phyloP scores from a whole-genome alignment of 2,888 invertebrate species.

The Rhamphomyia laevipes region DNA sequence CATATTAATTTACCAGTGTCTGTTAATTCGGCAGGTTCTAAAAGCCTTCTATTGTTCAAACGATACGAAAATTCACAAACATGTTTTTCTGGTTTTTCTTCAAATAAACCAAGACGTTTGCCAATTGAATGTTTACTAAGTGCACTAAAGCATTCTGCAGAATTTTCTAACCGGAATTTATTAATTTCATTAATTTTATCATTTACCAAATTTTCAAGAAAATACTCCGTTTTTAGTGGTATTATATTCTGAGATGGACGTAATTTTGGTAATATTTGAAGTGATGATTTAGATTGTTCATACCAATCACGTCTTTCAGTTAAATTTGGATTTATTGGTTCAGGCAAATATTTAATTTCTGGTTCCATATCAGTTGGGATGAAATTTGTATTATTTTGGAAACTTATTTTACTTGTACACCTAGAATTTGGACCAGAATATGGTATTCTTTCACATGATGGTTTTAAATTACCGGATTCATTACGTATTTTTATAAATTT shows the following conservation, averaged over 20 bases:
- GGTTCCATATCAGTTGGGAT: too few species aligned
- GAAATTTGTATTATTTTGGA: not conserved
- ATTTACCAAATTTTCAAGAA: not conserved
- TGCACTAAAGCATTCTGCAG: conserved; percentile 4
- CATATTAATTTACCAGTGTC: conserved; percentile 1
- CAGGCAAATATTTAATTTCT: too few species aligned
- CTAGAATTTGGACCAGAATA: conserved; percentile 6
- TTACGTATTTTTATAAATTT: conserved; percentile 1
- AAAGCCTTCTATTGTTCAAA: conserved; percentile 1
- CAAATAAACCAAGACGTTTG: not conserved
- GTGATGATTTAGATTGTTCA: not conserved
- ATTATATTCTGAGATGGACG: too few species aligned
- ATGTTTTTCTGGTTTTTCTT: not conserved
- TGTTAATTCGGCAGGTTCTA: not conserved
- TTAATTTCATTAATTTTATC: conserved; percentile 1
- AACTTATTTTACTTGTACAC: not conserved
- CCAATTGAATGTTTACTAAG: conserved; percentile 1
- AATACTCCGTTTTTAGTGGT: too few species aligned
- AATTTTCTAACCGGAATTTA: conserved; percentile 4
- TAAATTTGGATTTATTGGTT: not conserved
- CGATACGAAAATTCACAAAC: conserved; percentile 4
- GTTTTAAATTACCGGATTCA: not conserved
- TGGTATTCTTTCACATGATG: not conserved
- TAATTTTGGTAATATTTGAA: not conserved
- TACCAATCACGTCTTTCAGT: conserved; percentile 1